Evolutionary conservation across 2,888 invertebrate genomes (phyloP).

Genomic region (Hirtodrosophila cameraria): DNA sequence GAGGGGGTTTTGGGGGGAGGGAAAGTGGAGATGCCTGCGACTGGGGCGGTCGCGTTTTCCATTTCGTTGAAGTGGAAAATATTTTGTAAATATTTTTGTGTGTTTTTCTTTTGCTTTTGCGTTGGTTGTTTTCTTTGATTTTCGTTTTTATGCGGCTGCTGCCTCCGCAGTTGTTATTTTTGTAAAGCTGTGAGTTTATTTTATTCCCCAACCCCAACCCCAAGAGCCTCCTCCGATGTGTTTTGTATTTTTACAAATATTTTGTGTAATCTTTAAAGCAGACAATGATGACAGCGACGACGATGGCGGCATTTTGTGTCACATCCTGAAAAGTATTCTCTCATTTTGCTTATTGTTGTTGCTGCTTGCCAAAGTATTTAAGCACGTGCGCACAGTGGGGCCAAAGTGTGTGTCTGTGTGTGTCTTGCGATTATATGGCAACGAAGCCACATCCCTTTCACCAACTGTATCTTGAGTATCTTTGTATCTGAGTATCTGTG

Average conservation of each 20-base stretch:
- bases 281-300: slow-evolving; percentile 80
- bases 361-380: slow-evolving; percentile 68
- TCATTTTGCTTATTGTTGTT: slow-evolving; percentile 30
- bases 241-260: slow-evolving; percentile 77
- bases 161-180: slow-evolving; percentile 77
- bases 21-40: slow-evolving; percentile 34
- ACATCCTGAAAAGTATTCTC: slow-evolving; percentile 73
- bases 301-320: slow-evolving; percentile 80
- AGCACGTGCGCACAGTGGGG: slow-evolving; percentile 76
- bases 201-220: slow-evolving; percentile 24
- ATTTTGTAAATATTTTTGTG: slow-evolving; percentile 80
- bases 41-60: slow-evolving; percentile 79
- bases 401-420: slow-evolving; percentile 25
- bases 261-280: slow-evolving; percentile 81
- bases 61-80: slow-evolving; percentile 81
- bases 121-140: slow-evolving; percentile 42
- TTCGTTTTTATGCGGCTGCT: slow-evolving; percentile 48
- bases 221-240: slow-evolving; percentile 37
- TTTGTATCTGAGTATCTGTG: slow-evolving; percentile 20
- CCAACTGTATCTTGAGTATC: slow-evolving; percentile 18
- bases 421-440: slow-evolving; percentile 22
- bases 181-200: slow-evolving; percentile 76
- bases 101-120: slow-evolving; percentile 43
- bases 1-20: neutral
- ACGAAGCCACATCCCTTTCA: slow-evolving; percentile 44